Percentiles rank a stretch among this genome's conserved stretches.
These are phyloP conservation scores for Chrysolina americana DNA, from an alignment of 2,888 invertebrate genomes.

Conservation along the genomic window DNA sequence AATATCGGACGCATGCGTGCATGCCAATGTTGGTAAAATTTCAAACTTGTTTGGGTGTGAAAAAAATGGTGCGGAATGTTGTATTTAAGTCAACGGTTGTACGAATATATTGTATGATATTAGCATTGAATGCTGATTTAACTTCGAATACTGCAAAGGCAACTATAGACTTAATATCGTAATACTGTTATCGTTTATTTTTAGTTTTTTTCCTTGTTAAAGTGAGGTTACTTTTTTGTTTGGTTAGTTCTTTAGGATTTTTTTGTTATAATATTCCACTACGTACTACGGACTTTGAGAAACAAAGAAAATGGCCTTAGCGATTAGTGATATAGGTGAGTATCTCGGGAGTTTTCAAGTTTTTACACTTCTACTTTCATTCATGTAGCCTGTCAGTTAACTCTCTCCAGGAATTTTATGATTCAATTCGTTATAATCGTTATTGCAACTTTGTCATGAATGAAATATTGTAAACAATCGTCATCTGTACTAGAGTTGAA, in stretches of 20 bases:
- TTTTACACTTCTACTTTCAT: conserved; percentile 4
- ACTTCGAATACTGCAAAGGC: conserved; percentile 2
- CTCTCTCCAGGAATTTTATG: neutral
- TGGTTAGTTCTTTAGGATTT: conserved; percentile 25
- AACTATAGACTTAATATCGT: conserved; percentile 14
- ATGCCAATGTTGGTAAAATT: conserved; percentile 39
- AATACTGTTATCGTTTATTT: conserved; percentile 25
- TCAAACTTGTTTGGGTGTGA: conserved; percentile 47
- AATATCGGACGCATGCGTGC: conserved; percentile 39
- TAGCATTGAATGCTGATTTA: conserved; percentile 18
- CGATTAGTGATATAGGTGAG: conserved; percentile 36
- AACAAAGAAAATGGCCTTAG: conserved; percentile 34
- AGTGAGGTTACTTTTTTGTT: conserved; percentile 29
- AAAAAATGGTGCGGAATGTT: conserved; percentile 42
- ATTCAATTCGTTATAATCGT: neutral
- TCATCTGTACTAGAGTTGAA: neutral
- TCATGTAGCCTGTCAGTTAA: conserved; percentile 20
- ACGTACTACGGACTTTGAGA: conserved; percentile 27
- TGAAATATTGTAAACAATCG: neutral
- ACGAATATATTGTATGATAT: conserved; percentile 30
- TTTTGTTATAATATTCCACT: conserved; percentile 28
- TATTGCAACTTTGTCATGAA: conserved; percentile 2
- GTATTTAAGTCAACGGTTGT: conserved; percentile 29
- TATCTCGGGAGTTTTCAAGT: conserved; percentile 10
- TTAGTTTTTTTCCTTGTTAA: conserved; percentile 26